Evolutionary conservation across 2,797 vertebrate genomes (phyloP).

Genomic region (Poecilia picta): DNA sequence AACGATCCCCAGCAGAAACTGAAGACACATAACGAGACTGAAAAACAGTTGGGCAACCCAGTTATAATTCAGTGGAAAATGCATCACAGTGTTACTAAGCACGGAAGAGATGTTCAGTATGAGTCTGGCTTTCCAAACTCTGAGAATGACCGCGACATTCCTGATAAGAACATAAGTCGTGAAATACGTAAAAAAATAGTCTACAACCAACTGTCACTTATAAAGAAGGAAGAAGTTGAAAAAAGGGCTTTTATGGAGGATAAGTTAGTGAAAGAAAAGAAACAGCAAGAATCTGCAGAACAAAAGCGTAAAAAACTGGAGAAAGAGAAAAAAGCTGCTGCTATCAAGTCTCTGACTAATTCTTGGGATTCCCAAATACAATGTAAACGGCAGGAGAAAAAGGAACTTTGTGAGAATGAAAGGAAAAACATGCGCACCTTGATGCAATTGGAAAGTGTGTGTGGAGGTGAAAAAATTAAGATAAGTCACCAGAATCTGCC

Average conservation of each 20-base stretch:
- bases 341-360: not conserved
- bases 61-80: no score
- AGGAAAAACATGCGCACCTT: not conserved
- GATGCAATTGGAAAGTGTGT: not conserved
- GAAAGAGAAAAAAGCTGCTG: not conserved
- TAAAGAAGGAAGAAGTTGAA: not conserved
- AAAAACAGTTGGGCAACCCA: no score
- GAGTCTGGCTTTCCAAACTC: no score
- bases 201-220: not conserved
- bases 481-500: not conserved
- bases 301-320: not conserved
- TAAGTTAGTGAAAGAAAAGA: not conserved
- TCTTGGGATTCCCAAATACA: not conserved
- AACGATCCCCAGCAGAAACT: no score
- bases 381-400: not conserved
- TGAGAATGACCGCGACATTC: no score
- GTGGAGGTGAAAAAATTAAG: not conserved
- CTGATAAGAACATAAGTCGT: no score
- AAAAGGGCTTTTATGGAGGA: not conserved
- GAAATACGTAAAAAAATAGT: no score
- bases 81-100: no score
- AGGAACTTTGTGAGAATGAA: not conserved
- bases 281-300: not conserved
- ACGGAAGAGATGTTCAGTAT: no score
- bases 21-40: no score